phyloP scores from a whole-genome alignment of 2,113 vertebrate species.

The Dipodomys spectabilis region DNA sequence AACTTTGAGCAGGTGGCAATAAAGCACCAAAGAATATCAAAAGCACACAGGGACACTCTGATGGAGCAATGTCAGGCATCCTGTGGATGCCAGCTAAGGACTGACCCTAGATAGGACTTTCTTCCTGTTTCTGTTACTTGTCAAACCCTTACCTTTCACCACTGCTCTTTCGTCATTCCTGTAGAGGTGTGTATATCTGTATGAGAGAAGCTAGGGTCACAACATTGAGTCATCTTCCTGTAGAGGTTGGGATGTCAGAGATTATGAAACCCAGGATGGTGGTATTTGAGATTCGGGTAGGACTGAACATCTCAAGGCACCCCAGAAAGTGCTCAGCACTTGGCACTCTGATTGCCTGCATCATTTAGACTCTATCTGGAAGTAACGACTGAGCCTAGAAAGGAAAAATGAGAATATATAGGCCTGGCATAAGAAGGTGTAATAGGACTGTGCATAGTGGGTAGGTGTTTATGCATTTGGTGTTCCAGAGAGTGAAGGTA shows the following conservation, averaged over 20 bases:
- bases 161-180: not conserved
- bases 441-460: no score
- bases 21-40: slow-evolving; percentile 35
- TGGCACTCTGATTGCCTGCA: no score
- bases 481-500: not conserved
- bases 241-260: no score
- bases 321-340: no score
- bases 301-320: no score
- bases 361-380: no score
- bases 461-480: not conserved
- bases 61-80: slow-evolving; percentile 68
- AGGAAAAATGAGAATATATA: not conserved
- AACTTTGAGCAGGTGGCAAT: slow-evolving; percentile 56
- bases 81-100: not conserved
- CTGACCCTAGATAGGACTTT: slow-evolving; percentile 45
- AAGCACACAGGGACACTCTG: slow-evolving; percentile 60
- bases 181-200: no score
- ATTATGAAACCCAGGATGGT: no score
- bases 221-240: no score
- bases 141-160: slow-evolving; percentile 48
- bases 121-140: slow-evolving; percentile 69
- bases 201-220: no score
- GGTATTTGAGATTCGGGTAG: no score
- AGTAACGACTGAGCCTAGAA: not conserved
- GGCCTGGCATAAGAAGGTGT: not conserved